These are phyloP conservation scores for Jaculus jaculus DNA, from an alignment of 2,113 vertebrate species.

Conservation along the genomic window DNA sequence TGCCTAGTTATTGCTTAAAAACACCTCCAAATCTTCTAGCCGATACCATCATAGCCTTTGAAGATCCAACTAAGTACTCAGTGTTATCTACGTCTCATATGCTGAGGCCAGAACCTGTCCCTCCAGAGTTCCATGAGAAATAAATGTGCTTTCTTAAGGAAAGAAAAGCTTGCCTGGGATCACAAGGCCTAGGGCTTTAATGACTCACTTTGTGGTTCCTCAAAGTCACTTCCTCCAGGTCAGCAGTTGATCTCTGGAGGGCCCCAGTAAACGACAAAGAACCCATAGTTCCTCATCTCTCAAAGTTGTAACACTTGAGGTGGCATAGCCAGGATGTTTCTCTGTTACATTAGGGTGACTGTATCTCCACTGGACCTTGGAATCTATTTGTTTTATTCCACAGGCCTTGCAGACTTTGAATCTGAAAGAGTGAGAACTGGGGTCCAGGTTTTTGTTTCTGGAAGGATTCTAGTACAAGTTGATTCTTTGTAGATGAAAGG, in stretches of 20 bases:
- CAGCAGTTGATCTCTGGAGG: background rate
- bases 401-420: background rate
- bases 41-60: background rate
- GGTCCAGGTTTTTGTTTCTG: background rate
- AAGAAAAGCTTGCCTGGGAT: background rate
- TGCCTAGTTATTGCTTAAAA: background rate
- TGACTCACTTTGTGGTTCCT: background rate
- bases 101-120: too few relatives aligned
- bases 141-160: background rate
- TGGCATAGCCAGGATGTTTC: background rate
- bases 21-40: background rate
- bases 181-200: background rate
- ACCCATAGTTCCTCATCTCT: background rate
- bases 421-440: background rate
- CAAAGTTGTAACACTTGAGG: background rate
- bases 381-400: background rate
- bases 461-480: background rate
- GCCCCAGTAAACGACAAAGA: too few relatives aligned
- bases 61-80: background rate
- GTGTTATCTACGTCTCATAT: background rate
- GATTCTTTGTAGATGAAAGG: background rate
- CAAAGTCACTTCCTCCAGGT: background rate
- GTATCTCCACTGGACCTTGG: background rate
- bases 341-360: background rate
- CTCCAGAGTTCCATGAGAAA: background rate